A percentile compares a stretch with the other conserved stretches of the same genome.
Evolutionary conservation across 2,797 vertebrate species (phyloP).

Genomic region (Tadarida brasiliensis): DNA sequence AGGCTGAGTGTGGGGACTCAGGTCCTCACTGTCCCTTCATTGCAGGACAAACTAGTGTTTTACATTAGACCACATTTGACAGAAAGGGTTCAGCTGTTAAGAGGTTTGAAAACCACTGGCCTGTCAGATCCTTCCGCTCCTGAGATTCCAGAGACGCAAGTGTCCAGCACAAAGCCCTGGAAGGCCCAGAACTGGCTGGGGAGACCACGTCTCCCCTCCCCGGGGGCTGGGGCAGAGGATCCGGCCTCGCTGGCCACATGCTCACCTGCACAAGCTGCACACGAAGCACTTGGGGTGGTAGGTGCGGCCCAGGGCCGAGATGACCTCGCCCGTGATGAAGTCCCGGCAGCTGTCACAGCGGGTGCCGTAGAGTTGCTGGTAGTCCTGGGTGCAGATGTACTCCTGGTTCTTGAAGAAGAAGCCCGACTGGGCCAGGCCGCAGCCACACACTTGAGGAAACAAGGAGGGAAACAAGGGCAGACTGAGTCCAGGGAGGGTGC

Average conservation of each 20-base stretch:
- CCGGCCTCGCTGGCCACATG: accelerated
- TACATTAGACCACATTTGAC: neutral
- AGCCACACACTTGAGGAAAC: conserved; percentile 93
- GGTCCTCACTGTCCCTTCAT: neutral
- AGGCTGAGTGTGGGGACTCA: neutral
- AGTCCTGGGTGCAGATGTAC: conserved; percentile 98
- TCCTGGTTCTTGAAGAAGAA: conserved; percentile 99
- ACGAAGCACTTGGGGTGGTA: conserved; percentile 99
- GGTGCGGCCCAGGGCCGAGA: conserved; percentile 97
- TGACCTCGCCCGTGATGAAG: conserved; percentile 99
- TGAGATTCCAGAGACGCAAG: neutral
- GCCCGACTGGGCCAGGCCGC: conserved; percentile 96
- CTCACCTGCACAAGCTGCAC: conserved; percentile 97
- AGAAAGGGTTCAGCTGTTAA: neutral
- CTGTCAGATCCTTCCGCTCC: neutral
- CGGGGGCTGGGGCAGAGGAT: neutral
- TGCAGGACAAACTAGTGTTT: neutral
- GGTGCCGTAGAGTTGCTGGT: conserved; percentile 98
- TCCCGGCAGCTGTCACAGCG: conserved; percentile 97
- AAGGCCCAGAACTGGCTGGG: neutral
- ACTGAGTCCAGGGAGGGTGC: neutral
- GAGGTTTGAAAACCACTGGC: neutral
- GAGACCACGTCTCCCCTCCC: neutral
- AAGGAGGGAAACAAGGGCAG: neutral
- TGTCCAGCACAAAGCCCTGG: neutral